These are phyloP conservation scores for Chelonus insularis DNA, from an alignment of 1,140 invertebrate species.

Conservation along the genomic window DNA sequence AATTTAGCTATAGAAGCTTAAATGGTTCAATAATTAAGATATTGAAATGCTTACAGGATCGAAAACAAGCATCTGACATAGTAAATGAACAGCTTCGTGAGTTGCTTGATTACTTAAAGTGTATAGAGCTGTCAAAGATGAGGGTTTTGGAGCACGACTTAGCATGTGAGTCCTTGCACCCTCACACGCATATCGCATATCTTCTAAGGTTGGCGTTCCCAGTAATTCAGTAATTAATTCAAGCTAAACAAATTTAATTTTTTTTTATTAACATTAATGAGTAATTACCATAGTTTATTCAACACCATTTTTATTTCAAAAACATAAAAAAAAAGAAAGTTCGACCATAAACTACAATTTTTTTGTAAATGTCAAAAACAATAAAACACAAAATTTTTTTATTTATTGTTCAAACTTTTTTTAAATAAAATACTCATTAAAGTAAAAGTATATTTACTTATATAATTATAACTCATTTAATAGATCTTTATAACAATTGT, in stretches of 20 bases:
- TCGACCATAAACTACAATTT: conserved; percentile 11
- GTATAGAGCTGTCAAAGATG: conserved; percentile 88
- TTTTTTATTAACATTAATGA: neutral
- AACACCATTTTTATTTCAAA: neutral
- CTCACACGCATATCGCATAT: conserved; percentile 95
- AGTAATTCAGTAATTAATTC: conserved; percentile 96
- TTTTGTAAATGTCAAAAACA: conserved; percentile 19
- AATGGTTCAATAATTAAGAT: neutral
- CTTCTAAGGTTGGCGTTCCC: conserved; percentile 93
- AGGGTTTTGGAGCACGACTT: conserved; percentile 83
- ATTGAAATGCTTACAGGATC: conserved; percentile 79
- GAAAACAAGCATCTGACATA: conserved; percentile 98
- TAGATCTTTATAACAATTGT: no score
- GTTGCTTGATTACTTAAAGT: conserved; percentile 90
- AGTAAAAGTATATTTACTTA: no score
- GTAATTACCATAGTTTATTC: neutral
- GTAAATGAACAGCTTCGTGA: conserved; percentile 95
- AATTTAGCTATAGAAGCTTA: neutral
- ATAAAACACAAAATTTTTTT: neutral
- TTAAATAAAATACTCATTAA: no score
- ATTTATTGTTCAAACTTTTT: neutral
- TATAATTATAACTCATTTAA: no score
- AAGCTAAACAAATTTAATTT: conserved; percentile 66
- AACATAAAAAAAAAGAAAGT: no score
- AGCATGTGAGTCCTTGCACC: conserved; percentile 93